These are phyloP conservation scores for Chaetoderma sp. DNA, from an alignment of 2,888 invertebrate species.

Conservation along the genomic window DNA sequence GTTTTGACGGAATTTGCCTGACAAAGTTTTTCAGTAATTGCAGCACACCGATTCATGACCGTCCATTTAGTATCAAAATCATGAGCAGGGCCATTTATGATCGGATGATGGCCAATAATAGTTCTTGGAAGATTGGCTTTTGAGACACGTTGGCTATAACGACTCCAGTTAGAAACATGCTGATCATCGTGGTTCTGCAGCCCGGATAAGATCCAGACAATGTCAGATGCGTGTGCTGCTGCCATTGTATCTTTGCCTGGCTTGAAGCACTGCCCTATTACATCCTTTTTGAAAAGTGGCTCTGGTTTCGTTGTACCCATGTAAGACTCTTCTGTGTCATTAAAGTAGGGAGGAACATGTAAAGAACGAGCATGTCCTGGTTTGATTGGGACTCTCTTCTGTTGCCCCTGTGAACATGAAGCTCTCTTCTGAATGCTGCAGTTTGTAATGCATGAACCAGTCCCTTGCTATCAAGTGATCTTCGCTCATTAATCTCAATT, in stretches of 20 bases:
- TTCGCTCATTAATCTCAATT: not conserved
- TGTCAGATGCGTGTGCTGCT: too few species aligned
- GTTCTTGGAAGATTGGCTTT: not conserved
- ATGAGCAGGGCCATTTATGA: not conserved
- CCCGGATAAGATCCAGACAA: not conserved
- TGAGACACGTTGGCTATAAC: not conserved
- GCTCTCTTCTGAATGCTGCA: not conserved
- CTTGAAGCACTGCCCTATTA: too few species aligned
- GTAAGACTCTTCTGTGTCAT: not conserved
- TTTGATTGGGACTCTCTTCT: not conserved
- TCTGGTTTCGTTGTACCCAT: not conserved
- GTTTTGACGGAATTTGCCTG: not conserved
- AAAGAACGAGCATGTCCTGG: not conserved
- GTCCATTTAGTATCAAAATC: not conserved
- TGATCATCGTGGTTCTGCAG: not conserved
- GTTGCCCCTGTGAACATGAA: not conserved
- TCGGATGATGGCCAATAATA: too few species aligned
- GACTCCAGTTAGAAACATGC: not conserved
- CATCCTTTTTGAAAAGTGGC: not conserved
- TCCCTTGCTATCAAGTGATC: not conserved
- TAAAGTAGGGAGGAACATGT: not conserved
- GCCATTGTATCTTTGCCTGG: too few species aligned
- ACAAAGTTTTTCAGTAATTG: not conserved
- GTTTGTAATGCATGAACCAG: not conserved
- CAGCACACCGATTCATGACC: not conserved